Conservation (phyloP, 2,797 vertebrate genomes). For the Gymnoscopelus braueri region DNA sequence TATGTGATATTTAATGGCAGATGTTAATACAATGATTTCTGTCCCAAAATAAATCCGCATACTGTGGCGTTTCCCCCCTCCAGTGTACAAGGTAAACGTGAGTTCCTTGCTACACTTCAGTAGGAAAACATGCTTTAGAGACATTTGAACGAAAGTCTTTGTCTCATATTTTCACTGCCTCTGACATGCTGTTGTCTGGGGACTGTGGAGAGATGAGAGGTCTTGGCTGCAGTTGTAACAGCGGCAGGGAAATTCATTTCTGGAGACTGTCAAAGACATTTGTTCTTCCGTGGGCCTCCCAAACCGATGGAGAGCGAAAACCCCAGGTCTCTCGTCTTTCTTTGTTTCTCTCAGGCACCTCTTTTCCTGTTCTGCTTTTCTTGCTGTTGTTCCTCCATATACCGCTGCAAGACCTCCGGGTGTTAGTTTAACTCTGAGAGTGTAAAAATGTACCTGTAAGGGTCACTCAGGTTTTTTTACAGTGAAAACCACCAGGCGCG, state of each 20-base stretch:
- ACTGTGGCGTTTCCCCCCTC: constrained; percentile 26
- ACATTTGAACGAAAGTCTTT: constrained; percentile 47
- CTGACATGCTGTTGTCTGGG: constrained; percentile 55
- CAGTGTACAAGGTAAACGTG: constrained; percentile 19
- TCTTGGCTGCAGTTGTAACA: constrained; percentile 66
- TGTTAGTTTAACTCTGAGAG: too few species aligned
- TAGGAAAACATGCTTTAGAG: constrained; percentile 43
- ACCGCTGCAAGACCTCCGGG: too few species aligned
- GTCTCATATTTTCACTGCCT: constrained; percentile 57
- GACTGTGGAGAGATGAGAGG: constrained; percentile 57
- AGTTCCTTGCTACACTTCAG: constrained; percentile 26
- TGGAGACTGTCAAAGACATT: constrained; percentile 71
- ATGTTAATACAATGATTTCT: background rate
- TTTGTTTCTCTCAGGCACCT: constrained; percentile 1
- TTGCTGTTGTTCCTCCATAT: too few species aligned
- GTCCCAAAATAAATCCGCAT: background rate
- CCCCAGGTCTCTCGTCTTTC: constrained; percentile 25
- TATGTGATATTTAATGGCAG: too few species aligned
- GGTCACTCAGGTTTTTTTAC: too few species aligned
- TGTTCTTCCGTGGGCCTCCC: constrained; percentile 64
- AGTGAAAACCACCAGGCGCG: too few species aligned
- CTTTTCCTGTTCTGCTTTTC: too few species aligned
- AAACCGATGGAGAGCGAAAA: constrained; percentile 49
- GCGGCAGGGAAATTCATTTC: constrained; percentile 74
- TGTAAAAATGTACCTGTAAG: too few species aligned